phyloP scores from a whole-genome alignment of 2,113 vertebrate species.

The Recurvirostra avosetta region DNA sequence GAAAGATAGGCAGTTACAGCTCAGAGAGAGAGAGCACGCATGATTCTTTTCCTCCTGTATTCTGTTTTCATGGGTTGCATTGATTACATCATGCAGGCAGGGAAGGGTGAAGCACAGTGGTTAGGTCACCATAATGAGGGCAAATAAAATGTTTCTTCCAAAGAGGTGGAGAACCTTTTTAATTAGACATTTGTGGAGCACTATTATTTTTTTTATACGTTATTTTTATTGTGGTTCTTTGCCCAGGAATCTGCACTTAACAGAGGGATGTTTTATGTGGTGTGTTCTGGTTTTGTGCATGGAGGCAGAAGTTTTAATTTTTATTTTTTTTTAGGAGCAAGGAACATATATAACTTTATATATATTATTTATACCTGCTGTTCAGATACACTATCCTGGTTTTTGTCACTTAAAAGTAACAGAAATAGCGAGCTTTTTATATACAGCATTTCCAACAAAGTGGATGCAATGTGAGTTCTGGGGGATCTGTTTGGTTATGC shows the following conservation, averaged over 20 bases:
- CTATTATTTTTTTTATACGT: slow-evolving; percentile 63
- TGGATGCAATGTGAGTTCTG: neutral
- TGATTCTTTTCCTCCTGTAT: neutral
- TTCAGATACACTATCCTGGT: neutral
- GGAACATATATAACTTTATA: neutral
- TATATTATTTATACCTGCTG: neutral
- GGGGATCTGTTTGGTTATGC: neutral
- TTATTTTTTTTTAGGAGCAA: neutral
- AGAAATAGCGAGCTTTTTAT: neutral
- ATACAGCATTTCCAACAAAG: neutral
- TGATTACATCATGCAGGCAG: slow-evolving; percentile 29
- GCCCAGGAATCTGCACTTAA: slow-evolving; percentile 38
- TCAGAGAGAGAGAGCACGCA: neutral
- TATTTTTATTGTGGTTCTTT: slow-evolving; percentile 60
- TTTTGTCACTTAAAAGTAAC: neutral
- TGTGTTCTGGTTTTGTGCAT: neutral
- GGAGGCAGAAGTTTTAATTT: neutral
- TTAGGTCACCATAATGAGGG: slow-evolving; percentile 66
- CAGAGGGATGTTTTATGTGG: slow-evolving; percentile 19
- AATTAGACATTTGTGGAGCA: slow-evolving; percentile 63
- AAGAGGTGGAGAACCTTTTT: slow-evolving; percentile 57
- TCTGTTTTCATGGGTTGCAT: neutral
- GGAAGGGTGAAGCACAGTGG: slow-evolving; percentile 32
- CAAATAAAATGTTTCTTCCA: slow-evolving; percentile 70
- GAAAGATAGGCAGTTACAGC: neutral